Evolutionary conservation across 2,797 vertebrate species (phyloP), one percentile per base, ranked within the genome.

Genomic region (Vireo griseus): DNA sequence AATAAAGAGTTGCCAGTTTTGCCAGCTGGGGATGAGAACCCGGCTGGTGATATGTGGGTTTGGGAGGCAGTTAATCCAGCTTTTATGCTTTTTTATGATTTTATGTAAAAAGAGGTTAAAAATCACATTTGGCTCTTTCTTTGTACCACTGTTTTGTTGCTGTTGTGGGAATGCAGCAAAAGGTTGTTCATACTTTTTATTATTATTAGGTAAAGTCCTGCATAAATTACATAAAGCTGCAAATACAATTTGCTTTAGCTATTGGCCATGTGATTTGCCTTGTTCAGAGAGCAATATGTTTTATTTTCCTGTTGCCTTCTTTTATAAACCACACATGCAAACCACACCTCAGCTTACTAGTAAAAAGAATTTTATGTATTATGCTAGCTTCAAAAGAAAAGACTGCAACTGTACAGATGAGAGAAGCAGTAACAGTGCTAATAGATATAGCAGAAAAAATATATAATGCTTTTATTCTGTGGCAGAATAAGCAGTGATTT

Each of bases 21-120:
- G 96, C 97, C 98, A 98, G 98, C 98, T 98, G 98, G 97, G 97
- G 95, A 97, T 97, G 97, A 97, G 97, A 98, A 98, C 98, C 97
- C 97, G 97, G 97, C 98, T 98, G 98, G 96, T 97, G 94, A 97
- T 97, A 97, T 61, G 97, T 1, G 97, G 97, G 97, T 97, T 97
- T 94, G 17, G 95, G 94, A 97, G 96, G 97, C 97, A 96, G 97
- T 98, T 97, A 97, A 97, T 98, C 97, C 96, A 97, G 97, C 96
- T 97, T 98, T 98, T 98, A 98, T 98, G 98, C 78, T 97, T 98
- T 94, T 98, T 98, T 98, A 97, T 97, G 97, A 97, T 97, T 98
- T 97, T 97, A 95, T 97, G 96, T 96, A 97, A 98, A 98, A 97
- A 96, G 94, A 97, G 97, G 97, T 97, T 98, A 97, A 98, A 97